Conservation (phyloP, 1,140 invertebrate genomes). For the Zaprionus taronus region DNA sequence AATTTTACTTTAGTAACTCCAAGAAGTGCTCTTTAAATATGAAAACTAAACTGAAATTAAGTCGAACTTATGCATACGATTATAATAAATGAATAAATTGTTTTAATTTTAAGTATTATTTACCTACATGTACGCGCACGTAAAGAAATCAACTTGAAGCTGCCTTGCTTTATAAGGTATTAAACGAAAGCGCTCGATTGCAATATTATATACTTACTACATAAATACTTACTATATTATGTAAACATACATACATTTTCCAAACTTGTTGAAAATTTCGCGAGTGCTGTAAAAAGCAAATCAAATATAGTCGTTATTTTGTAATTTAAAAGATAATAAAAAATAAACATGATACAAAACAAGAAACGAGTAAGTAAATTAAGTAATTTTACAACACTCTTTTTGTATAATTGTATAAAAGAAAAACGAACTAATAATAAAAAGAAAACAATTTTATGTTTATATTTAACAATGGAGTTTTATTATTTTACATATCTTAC, state of each 20-base stretch:
- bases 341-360: conserved; percentile 2
- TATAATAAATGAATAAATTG: conserved; percentile 62
- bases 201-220: conserved; percentile 52
- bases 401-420: conserved; percentile 70
- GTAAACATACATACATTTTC: conserved; percentile 51
- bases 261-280: conserved; percentile 67
- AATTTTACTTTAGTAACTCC: conserved; percentile 54
- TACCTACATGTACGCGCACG: conserved; percentile 55
- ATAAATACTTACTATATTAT: conserved; percentile 7
- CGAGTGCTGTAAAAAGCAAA: conserved; percentile 77
- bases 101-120: conserved; percentile 81
- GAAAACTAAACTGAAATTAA: conserved; percentile 77
- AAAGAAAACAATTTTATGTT: conserved; percentile 32
- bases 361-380: conserved; percentile 60
- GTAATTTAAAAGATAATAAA: conserved; percentile 63
- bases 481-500: too few relatives aligned
- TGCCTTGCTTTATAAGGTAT: conserved; percentile 51
- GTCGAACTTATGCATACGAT: conserved; percentile 73
- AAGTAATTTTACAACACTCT: conserved; percentile 66
- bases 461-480: conserved; percentile 10
- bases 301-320: conserved; percentile 83
- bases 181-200: conserved; percentile 49
- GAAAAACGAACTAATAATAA: conserved; percentile 58
- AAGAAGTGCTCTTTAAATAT: conserved; percentile 75
- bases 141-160: conserved; percentile 34